phyloP scores from a whole-genome alignment of 2,113 vertebrate species.

The Catharus fuscescens region DNA sequence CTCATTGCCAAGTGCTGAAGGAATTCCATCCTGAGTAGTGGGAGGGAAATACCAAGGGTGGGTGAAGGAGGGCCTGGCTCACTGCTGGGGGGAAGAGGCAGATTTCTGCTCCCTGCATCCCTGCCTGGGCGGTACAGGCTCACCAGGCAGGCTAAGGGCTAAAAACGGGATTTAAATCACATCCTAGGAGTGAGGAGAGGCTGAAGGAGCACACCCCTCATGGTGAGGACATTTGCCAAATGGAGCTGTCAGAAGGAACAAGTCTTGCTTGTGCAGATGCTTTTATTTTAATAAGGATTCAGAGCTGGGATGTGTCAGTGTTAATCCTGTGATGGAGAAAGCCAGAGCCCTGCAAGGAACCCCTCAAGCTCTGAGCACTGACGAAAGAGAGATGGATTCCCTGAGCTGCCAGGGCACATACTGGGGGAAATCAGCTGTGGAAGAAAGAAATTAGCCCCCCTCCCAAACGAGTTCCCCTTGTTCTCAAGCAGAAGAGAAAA shows the following conservation, averaged over 20 bases:
- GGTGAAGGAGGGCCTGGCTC: not conserved
- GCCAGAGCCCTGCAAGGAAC: not conserved
- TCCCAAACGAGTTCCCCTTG: accelerated
- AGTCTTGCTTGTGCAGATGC: not conserved
- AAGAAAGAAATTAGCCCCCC: not conserved
- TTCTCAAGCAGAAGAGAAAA: not conserved
- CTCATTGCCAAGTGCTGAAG: not conserved
- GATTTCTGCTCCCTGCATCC: not conserved
- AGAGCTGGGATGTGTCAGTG: not conserved
- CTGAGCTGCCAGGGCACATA: not conserved
- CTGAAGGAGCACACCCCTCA: not conserved
- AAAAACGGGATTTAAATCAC: not conserved
- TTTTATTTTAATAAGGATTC: not conserved
- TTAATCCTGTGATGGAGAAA: not conserved
- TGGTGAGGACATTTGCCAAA: not conserved
- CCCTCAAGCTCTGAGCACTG: not conserved
- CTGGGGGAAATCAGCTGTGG: not conserved
- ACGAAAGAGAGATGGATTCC: not conserved
- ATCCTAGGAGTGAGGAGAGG: not conserved
- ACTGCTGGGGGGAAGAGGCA: not conserved
- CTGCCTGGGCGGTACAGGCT: accelerated
- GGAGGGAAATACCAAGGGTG: not conserved
- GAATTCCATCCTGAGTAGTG: not conserved
- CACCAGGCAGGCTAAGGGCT: not conserved
- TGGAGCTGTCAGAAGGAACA: not conserved